Percentiles rank a stretch among this genome's conserved stretches.
These are phyloP conservation scores for Psittacula derbiana DNA, from an alignment of 2,797 vertebrate genomes.

Conservation along the genomic window DNA sequence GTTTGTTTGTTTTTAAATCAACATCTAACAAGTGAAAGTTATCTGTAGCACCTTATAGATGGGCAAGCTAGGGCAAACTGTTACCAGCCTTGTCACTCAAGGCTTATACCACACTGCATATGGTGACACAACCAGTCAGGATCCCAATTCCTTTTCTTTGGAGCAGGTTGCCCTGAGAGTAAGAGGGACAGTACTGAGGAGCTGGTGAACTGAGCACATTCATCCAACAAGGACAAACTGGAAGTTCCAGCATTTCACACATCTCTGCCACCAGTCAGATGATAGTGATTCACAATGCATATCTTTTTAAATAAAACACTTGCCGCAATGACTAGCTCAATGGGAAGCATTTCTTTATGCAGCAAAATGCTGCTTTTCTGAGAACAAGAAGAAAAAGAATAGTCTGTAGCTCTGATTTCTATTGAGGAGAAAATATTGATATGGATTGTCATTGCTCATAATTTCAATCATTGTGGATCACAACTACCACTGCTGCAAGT, in stretches of 20 bases:
- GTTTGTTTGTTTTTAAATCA: neutral
- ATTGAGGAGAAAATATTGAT: neutral
- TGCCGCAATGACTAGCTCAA: neutral
- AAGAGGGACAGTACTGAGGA: neutral
- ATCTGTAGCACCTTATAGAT: neutral
- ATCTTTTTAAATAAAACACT: neutral
- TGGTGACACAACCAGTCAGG: neutral
- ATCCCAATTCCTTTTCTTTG: neutral
- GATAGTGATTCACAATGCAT: neutral
- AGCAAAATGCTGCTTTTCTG: neutral
- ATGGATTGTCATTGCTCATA: neutral
- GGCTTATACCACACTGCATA: fast-evolving
- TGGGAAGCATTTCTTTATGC: neutral
- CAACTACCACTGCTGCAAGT: neutral
- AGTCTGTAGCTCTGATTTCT: neutral
- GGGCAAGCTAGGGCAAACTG: neutral
- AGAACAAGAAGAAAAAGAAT: neutral
- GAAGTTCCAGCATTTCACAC: neutral
- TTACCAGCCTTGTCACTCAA: neutral
- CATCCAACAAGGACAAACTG: neutral
- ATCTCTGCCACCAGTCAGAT: neutral
- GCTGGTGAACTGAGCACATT: neutral
- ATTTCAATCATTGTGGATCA: neutral
- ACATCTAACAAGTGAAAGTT: neutral
- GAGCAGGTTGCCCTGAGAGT: neutral